Evolutionary conservation across 2,888 invertebrate genomes (phyloP).

Genomic region (Apantesis nais): DNA sequence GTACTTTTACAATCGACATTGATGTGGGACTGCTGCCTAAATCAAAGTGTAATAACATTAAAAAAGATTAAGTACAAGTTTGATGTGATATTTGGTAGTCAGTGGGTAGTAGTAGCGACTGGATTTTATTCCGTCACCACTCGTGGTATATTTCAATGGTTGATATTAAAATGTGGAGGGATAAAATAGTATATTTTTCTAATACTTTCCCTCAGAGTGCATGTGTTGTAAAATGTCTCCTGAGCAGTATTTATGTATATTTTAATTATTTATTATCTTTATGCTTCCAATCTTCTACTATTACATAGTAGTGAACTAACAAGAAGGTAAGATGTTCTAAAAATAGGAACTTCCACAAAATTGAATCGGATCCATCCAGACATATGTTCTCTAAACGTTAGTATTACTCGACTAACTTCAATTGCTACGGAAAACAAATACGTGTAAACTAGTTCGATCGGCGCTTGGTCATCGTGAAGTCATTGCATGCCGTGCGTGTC

Average conservation of each 20-base stretch:
- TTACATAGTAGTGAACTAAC: slow-evolving; percentile 11
- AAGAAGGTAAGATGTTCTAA: background rate
- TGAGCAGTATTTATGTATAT: slow-evolving; percentile 26
- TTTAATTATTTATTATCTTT: slow-evolving; percentile 22
- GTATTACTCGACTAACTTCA: background rate
- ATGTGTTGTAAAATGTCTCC: slow-evolving; percentile 43
- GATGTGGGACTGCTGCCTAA: background rate
- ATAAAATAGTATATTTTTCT: background rate
- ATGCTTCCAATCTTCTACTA: slow-evolving; percentile 33
- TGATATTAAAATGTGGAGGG: background rate
- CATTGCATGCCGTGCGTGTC: background rate
- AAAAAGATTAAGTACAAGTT: background rate
- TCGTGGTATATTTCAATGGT: background rate
- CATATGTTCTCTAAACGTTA: background rate
- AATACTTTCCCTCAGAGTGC: background rate
- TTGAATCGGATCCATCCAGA: slow-evolving; percentile 11
- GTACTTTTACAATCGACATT: background rate
- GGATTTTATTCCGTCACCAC: background rate
- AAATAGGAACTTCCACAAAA: background rate
- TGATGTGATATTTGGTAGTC: background rate
- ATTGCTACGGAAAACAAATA: too few relatives aligned
- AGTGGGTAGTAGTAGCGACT: background rate
- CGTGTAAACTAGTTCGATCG: background rate
- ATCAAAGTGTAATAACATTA: background rate
- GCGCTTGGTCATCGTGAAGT: background rate